Conservation (phyloP, 2,888 invertebrate genomes). For the Cyclophora punctaria region DNA sequence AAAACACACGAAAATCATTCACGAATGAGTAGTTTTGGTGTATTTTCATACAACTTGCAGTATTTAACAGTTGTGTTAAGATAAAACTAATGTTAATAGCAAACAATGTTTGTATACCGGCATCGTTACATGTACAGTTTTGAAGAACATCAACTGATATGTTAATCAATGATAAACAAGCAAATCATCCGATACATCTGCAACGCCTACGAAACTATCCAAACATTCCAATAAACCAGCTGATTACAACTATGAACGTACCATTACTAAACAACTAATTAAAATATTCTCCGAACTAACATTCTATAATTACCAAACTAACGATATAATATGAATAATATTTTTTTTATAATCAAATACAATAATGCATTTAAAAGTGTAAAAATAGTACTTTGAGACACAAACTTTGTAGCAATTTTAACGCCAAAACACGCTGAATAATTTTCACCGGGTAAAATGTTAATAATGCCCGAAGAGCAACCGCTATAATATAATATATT, state of each 20-base stretch:
- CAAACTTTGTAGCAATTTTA: slow-evolving; percentile 48
- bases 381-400: slow-evolving; percentile 67
- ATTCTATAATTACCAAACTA: slow-evolving; percentile 64
- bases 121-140: neutral
- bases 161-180: slow-evolving; percentile 34
- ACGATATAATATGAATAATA: slow-evolving; percentile 50
- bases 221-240: slow-evolving; percentile 42
- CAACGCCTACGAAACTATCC: slow-evolving; percentile 35
- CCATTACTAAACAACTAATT: slow-evolving; percentile 61
- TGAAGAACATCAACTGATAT: slow-evolving; percentile 30
- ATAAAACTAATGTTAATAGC: neutral
- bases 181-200: slow-evolving; percentile 36
- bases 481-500: slow-evolving; percentile 15
- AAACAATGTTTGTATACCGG: neutral
- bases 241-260: slow-evolving; percentile 66
- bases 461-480: slow-evolving; percentile 56
- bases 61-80: neutral
- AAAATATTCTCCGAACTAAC: slow-evolving; percentile 67
- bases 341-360: slow-evolving; percentile 51
- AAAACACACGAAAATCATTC: too few relatives aligned
- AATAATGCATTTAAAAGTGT: slow-evolving; percentile 47
- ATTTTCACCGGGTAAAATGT: slow-evolving; percentile 20
- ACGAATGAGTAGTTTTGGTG: too few relatives aligned
- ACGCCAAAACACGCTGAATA: slow-evolving; percentile 22
- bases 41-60: too few relatives aligned